phyloP scores from a whole-genome alignment of 2,113 vertebrate species.

The Clinocottus analis region DNA sequence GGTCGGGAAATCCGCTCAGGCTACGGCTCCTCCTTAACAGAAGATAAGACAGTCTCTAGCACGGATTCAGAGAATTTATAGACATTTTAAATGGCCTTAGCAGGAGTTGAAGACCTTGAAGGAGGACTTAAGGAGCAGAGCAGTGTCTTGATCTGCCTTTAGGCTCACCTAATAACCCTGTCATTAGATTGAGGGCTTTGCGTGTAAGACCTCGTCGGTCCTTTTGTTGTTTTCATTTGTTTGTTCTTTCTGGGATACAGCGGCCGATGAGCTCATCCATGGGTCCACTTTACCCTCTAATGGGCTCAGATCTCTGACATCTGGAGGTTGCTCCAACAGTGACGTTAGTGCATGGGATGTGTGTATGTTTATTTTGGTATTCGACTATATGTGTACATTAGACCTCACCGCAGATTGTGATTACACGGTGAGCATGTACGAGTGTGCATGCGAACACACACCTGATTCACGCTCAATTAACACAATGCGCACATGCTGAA shows the following conservation, averaged over 20 bases:
- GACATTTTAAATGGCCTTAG: conserved; percentile 76
- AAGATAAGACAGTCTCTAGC: conserved; percentile 71
- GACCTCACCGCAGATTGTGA: background rate
- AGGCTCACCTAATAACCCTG: conserved; percentile 72
- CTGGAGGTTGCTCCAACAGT: conserved; percentile 46
- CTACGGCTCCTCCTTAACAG: conserved; percentile 57
- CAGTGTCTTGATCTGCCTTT: conserved; percentile 72
- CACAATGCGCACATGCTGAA: background rate
- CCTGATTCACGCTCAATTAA: conserved; percentile 16
- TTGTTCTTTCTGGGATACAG: conserved; percentile 60
- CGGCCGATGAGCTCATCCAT: conserved; percentile 69
- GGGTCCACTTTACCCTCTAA: conserved; percentile 65
- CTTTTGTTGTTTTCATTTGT: conserved; percentile 69
- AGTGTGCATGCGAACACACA: background rate
- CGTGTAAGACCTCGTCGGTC: conserved; percentile 30
- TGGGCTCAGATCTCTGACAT: conserved; percentile 69
- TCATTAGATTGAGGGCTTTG: conserved; percentile 70
- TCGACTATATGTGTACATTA: background rate
- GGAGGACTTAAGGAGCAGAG: conserved; percentile 68
- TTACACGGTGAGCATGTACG: background rate
- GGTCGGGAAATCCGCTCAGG: conserved; percentile 72
- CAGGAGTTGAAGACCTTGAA: conserved; percentile 61
- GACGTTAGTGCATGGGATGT: conserved; percentile 10
- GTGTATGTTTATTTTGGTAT: conserved; percentile 9
- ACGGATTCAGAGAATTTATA: conserved; percentile 73